phyloP scores from a whole-genome alignment of 37 sponge, comb jelly and placozoan genomes.

The Diacarnus erythraeanus region DNA sequence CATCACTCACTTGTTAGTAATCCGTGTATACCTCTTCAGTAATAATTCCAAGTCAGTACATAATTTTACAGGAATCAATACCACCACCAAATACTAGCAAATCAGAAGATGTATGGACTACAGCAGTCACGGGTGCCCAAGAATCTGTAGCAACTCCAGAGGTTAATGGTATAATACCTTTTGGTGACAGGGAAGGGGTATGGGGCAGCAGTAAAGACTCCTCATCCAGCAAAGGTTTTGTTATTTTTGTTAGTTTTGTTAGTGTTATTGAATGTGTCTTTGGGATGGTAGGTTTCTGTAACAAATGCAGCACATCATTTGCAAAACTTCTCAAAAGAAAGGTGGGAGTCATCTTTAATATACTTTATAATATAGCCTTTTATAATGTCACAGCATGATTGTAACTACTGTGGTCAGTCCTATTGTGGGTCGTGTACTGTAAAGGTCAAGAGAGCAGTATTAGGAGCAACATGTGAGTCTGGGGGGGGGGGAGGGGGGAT shows the following conservation, averaged over 20 bases:
- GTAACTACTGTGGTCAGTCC: constrained; percentile 58
- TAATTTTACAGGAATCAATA: background rate
- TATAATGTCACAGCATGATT: constrained; percentile 46
- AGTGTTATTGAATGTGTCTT: too few species aligned
- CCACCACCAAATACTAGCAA: background rate
- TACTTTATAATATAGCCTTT: background rate
- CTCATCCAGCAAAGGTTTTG: background rate
- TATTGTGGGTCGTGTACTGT: constrained; percentile 72
- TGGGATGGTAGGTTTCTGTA: constrained; percentile 28
- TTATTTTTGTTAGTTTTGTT: background rate
- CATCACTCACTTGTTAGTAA: background rate
- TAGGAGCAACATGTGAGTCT: constrained; percentile 72
- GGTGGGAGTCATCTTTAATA: constrained; percentile 4
- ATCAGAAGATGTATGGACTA: background rate
- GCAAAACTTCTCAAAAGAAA: constrained; percentile 62
- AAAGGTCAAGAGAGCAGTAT: constrained; percentile 53
- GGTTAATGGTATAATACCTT: too few species aligned
- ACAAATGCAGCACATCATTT: constrained; percentile 52
- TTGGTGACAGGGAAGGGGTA: too few species aligned
- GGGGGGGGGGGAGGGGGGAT: too few species aligned
- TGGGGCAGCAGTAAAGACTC: background rate
- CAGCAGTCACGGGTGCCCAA: background rate
- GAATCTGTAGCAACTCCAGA: background rate
- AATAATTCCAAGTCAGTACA: too few species aligned
- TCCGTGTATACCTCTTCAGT: background rate